A percentile compares a stretch with the other conserved stretches of the same genome.
Conservation (phyloP, 2,888 invertebrate species). For the Agonopterix arenella region DNA sequence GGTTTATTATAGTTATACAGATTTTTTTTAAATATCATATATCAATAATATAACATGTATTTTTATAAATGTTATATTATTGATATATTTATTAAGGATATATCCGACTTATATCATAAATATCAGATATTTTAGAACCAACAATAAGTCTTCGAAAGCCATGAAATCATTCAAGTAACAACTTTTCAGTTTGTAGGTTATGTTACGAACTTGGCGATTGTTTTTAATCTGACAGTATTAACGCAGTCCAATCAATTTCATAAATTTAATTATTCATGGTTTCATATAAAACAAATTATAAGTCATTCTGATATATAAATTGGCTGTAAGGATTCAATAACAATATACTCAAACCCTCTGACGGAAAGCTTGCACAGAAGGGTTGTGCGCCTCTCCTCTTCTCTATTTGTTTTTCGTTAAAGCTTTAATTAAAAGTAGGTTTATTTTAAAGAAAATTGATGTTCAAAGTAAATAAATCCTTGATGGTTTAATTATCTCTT, state of each 20-base stretch:
- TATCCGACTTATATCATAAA: no score
- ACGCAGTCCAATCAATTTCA: neutral
- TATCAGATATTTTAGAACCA: no score
- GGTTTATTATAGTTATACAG: no score
- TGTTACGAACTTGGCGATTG: no score
- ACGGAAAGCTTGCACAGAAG: conserved; percentile 43
- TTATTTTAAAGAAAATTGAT: conserved; percentile 73
- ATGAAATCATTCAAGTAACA: no score
- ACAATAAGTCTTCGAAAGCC: no score
- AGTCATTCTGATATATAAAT: conserved; percentile 14
- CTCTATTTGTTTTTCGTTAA: conserved; percentile 72
- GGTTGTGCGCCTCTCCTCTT: conserved; percentile 50
- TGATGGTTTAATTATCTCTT: conserved; percentile 73
- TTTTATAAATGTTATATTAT: no score
- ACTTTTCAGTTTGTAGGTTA: no score
- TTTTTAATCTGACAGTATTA: no score
- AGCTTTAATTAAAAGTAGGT: conserved; percentile 74
- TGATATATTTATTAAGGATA: no score
- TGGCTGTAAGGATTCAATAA: conserved; percentile 22
- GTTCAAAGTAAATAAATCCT: conserved; percentile 72
- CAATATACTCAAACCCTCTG: conserved; percentile 27
- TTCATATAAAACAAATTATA: conserved; percentile 8
- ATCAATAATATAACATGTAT: no score
- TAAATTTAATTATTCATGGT: neutral
- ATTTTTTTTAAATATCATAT: no score